Percentiles rank a stretch among this genome's conserved stretches.
These are phyloP conservation scores for Gobio gobio DNA, from an alignment of 2,113 vertebrate species.

Conservation along the genomic window DNA sequence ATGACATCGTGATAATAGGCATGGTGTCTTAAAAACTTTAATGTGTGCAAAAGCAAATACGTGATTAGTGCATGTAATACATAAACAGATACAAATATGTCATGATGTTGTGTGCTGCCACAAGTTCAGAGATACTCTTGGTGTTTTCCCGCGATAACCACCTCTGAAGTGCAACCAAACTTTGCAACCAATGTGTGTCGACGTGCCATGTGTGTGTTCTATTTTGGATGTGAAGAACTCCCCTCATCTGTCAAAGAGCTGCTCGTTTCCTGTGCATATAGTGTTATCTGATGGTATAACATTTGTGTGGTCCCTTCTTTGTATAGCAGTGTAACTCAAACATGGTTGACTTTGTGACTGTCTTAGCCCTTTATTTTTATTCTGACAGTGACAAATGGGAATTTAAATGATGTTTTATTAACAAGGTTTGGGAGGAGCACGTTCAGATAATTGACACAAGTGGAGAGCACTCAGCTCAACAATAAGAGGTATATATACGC, in stretches of 20 bases:
- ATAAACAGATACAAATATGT: conserved; percentile 10
- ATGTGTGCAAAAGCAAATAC: not conserved
- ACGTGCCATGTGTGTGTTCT: conserved; percentile 28
- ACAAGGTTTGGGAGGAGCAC: too few species aligned
- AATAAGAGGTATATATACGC: too few species aligned
- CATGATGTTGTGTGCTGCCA: not conserved
- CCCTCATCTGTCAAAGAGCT: conserved; percentile 47
- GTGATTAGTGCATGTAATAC: not conserved
- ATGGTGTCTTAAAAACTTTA: not conserved
- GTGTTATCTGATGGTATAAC: conserved; percentile 40
- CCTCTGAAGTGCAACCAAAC: conserved; percentile 30
- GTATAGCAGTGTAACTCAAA: conserved; percentile 18
- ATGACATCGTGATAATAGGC: not conserved
- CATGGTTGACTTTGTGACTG: conserved; percentile 29
- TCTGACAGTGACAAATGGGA: not conserved
- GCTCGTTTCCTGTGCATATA: conserved; percentile 52
- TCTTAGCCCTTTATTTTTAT: not conserved
- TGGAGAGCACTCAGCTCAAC: too few species aligned
- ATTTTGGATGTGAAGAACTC: conserved; percentile 54
- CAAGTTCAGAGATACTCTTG: conserved; percentile 29
- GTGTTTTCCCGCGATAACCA: conserved; percentile 48
- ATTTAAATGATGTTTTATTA: not conserved
- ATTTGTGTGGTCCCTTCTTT: conserved; percentile 45
- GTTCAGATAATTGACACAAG: too few species aligned
- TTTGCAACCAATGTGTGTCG: conserved; percentile 47